A percentile compares a stretch with the other conserved stretches of the same genome.
phyloP scores from a whole-genome alignment of 23 tunicate genomes.

The Phallusia fumigata region DNA sequence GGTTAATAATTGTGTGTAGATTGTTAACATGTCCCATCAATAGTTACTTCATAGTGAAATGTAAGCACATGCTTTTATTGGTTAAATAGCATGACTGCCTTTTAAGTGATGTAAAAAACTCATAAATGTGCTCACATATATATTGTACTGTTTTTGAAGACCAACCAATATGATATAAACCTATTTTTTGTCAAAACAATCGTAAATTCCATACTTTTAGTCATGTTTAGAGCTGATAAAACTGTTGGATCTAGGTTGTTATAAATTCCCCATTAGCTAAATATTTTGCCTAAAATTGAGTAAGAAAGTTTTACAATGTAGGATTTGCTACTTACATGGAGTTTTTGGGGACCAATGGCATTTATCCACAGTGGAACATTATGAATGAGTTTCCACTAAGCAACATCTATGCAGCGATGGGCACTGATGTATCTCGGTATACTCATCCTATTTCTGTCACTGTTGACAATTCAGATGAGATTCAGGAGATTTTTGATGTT shows the following conservation, averaged over 20 bases:
- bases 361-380: slow-evolving; percentile 59
- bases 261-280: too few species aligned
- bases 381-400: slow-evolving; percentile 30
- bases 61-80: too few species aligned
- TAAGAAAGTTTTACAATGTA: neutral
- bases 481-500: slow-evolving; percentile 67
- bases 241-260: too few species aligned
- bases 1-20: slow-evolving; percentile 6
- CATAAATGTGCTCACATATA: too few species aligned
- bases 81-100: too few species aligned
- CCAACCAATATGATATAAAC: too few species aligned
- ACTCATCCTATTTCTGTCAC: slow-evolving; percentile 74
- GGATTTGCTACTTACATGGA: slow-evolving; percentile 92
- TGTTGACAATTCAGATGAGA: slow-evolving; percentile 42
- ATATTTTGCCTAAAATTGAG: neutral
- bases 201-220: too few species aligned
- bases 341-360: slow-evolving; percentile 36
- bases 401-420: slow-evolving; percentile 43
- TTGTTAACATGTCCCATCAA: neutral
- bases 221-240: too few species aligned
- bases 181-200: too few species aligned
- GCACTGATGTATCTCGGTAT: slow-evolving; percentile 38
- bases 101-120: too few species aligned
- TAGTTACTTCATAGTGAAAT: too few species aligned
- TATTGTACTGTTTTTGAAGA: too few species aligned